Evolutionary conservation across 2,113 vertebrate genomes (phyloP).

Genomic region (Electrona antarctica): DNA sequence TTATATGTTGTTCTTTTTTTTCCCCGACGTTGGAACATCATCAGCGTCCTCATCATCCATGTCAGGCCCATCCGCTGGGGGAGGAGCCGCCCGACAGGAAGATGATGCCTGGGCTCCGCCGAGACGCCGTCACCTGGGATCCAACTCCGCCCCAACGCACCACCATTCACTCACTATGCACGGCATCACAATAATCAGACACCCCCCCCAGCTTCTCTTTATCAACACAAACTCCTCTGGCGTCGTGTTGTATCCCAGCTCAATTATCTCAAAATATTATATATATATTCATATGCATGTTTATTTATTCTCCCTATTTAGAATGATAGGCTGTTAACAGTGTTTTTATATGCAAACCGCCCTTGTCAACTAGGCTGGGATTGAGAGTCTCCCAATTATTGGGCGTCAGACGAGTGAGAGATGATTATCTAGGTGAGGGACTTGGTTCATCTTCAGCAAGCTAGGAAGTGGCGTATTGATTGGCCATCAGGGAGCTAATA

Average conservation of each 20-base stretch:
- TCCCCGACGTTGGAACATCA: conserved; percentile 65
- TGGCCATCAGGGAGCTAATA: conserved; percentile 84
- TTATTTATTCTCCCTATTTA: conserved; percentile 62
- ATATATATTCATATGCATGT: conserved; percentile 44
- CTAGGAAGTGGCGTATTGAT: conserved; percentile 83
- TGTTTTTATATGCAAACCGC: conserved; percentile 79
- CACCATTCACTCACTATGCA: conserved; percentile 59
- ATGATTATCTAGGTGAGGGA: conserved; percentile 82
- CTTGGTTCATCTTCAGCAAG: conserved; percentile 74
- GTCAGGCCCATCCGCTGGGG: conserved; percentile 64
- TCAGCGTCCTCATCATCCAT: conserved; percentile 77
- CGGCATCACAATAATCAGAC: conserved; percentile 49
- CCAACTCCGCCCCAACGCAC: conserved; percentile 61
- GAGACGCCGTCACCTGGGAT: conserved; percentile 76
- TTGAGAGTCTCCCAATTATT: conserved; percentile 82
- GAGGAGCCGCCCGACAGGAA: conserved; percentile 62
- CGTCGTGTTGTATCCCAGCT: conserved; percentile 60
- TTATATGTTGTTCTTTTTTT: conserved; percentile 1
- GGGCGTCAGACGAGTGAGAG: conserved; percentile 71
- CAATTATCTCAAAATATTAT: conserved; percentile 73
- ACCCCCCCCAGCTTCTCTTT: conserved; percentile 54
- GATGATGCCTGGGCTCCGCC: conserved; percentile 67
- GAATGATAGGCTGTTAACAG: conserved; percentile 57
- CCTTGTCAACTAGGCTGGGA: conserved; percentile 76
- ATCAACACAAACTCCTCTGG: conserved; percentile 48